These are phyloP conservation scores for Rhynchophorus ferrugineus DNA, from an alignment of 1,140 invertebrate species.

Conservation along the genomic window DNA sequence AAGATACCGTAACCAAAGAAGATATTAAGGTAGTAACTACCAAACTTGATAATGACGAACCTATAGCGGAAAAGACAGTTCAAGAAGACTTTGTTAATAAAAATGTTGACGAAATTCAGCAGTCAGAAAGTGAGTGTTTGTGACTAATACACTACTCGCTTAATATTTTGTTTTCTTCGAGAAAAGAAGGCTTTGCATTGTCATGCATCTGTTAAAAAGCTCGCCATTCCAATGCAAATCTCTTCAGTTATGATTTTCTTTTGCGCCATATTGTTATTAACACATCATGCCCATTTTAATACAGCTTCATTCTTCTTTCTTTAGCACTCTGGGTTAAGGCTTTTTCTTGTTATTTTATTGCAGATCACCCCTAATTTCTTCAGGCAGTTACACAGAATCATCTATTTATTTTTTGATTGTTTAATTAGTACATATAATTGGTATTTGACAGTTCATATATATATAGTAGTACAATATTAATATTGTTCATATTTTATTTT, in stretches of 20 bases:
- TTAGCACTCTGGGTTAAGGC: constrained; percentile 11
- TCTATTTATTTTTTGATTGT: constrained; percentile 2
- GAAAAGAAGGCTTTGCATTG: neutral
- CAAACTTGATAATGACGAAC: constrained; percentile 16
- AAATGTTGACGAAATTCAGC: constrained; percentile 14
- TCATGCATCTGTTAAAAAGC: neutral
- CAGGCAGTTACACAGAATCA: too few species aligned
- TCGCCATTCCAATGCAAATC: neutral
- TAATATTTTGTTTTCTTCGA: constrained; percentile 3
- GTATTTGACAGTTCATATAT: constrained; percentile 3
- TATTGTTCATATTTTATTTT: constrained; percentile 1
- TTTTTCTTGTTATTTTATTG: constrained; percentile 10
- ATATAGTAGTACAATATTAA: neutral
- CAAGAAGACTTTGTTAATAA: constrained; percentile 14
- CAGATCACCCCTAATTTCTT: constrained; percentile 9
- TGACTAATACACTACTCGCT: constrained; percentile 1
- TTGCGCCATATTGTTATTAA: constrained; percentile 17
- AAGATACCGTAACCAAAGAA: constrained; percentile 34
- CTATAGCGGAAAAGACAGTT: constrained; percentile 27
- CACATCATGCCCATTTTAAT: constrained; percentile 35
- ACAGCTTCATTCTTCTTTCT: constrained; percentile 24
- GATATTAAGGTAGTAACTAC: constrained; percentile 30
- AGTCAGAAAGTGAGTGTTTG: constrained; percentile 10
- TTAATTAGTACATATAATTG: neutral
- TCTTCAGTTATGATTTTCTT: constrained; percentile 5